Evolutionary conservation across 2,888 invertebrate species (phyloP), one percentile per base, ranked within the genome.

Genomic region (Bellardia bayeri): DNA sequence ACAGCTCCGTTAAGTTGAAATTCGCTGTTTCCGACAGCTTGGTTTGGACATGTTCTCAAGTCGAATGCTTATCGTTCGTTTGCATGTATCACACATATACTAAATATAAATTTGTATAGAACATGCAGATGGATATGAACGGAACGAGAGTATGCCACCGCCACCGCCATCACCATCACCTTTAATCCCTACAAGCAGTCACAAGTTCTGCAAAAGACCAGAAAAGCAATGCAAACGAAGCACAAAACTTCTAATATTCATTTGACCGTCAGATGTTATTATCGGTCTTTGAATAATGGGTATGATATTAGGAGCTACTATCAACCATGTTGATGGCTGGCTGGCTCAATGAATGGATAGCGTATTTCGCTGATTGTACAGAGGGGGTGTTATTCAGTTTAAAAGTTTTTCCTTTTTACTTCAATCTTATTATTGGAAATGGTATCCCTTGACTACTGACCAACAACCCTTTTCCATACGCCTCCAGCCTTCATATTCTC

Each of bases 21-120:
- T 90, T 90, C 90, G 89, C 91, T 92, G 91, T 90, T 90, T 89
- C 90, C 89, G 90, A 91, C 90, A 91, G 90, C 90, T 91, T 90
- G 90, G 91, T 90, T 90, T 90, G 90, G 89, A 88, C 89, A 90
- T 90, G 89, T 90, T 90, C 90, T 91, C 90, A 90, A 91, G 90
- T 91, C 90, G 85, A 89, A 89, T 88, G 87, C 89, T 89, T 89
- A 82, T 80, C 79, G 83, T 85, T 72, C 49, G 49, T 84, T 84
- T 79, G 72, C 72, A 56, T 79, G 49, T 78, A 75, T 37, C 68
- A 42, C 45, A 74, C 30, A 58, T 13, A 58, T 9, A 42, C 58
- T 33, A 66, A 56, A 74, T 58, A 58, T 74, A 66, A 16, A 74
- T 45, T 66, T 82, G 63, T 42, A 72, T 66, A 74, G 37, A 68